Base-by-base conservation (phyloP, 1,140 invertebrate genomes). In the Mactra quadrangularis region DNA sequence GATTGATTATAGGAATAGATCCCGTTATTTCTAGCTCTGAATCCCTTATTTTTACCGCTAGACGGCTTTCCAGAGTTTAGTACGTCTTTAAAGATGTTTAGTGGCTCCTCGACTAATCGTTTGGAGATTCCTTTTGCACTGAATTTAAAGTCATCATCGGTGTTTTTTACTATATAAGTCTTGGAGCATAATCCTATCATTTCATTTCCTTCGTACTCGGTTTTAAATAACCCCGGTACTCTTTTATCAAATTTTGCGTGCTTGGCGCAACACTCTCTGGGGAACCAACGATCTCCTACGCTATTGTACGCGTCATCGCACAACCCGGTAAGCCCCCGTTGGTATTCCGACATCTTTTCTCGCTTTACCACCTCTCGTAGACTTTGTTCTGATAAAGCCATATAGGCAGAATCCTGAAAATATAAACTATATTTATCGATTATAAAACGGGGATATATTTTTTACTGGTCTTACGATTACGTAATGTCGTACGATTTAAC, bases 111-210 rank as follows among this genome's bases (percentile, higher is more conserved):
- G 33, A 77, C 33, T n/a, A 19, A 27, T 19, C 55, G n/a, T 64
- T 78, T 84, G 15, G 41, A 41, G n/a, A 84, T 35, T 17, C 82
- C 82, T 27, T 83, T 83, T 25, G 33, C 76, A 35, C 82, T 84
- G 31, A 77, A 84, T 47, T 77, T 84, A 38, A 35, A 38, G 3
- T 71, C 53, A 19, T 29, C 13, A 6, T 7, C 17, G n/a, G 22
- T 35, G 25, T 78, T 60, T 33, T 31, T 60, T 25, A 84, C 74
- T 22, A 71, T 60, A 74, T 84, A 78, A 27, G 70, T 75, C 22
- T 83, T 83, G 22, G 29, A 55, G 45, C 81, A 75, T 22, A 83
- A 29, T 6, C 74, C 53, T 38, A 84, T 62, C 53, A 72, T 82
- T 57, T 85, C 70, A 41, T 85, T 70, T 17, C 78, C 55, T 41